These are phyloP conservation scores for Cynoglossus semilaevis DNA, from an alignment of 2,113 vertebrate genomes.

Conservation along the genomic window DNA sequence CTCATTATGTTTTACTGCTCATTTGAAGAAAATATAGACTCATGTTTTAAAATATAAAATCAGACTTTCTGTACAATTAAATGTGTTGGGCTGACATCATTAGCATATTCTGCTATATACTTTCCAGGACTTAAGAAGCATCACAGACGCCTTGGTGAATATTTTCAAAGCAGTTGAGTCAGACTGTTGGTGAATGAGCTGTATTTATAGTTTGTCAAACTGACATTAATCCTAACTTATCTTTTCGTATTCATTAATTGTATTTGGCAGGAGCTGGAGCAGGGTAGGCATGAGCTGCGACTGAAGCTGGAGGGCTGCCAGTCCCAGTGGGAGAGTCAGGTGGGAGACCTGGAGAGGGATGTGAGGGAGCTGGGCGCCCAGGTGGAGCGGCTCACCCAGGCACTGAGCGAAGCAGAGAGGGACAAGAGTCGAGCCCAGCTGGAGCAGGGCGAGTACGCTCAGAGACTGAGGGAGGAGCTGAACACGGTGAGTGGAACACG, in stretches of 20 bases:
- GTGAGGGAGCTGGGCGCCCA: constrained; percentile 64
- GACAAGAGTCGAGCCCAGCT: constrained; percentile 56
- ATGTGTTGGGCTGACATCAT: too few species aligned
- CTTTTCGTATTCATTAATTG: too few species aligned
- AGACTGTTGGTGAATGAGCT: too few species aligned
- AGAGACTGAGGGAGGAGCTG: constrained; percentile 69
- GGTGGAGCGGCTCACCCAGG: constrained; percentile 63
- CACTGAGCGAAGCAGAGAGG: constrained; percentile 60
- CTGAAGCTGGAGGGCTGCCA: constrained; percentile 70
- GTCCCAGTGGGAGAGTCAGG: constrained; percentile 77
- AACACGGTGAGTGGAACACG: constrained; percentile 61
- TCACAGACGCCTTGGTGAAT: too few species aligned
- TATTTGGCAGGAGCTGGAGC: constrained; percentile 72
- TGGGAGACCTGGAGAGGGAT: constrained; percentile 76
- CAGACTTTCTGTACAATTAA: too few species aligned
- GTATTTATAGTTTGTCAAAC: too few species aligned
- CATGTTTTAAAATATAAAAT: too few species aligned
- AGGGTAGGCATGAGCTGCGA: constrained; percentile 70
- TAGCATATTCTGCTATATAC: not conserved
- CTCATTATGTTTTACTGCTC: too few species aligned
- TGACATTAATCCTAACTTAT: too few species aligned
- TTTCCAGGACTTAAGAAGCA: too few species aligned
- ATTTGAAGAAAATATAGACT: too few species aligned
- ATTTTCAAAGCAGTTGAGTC: too few species aligned
- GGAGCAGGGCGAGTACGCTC: constrained; percentile 58